Base-by-base conservation (phyloP, 2,113 vertebrate species). In the Diphyllodes magnificus region DNA sequence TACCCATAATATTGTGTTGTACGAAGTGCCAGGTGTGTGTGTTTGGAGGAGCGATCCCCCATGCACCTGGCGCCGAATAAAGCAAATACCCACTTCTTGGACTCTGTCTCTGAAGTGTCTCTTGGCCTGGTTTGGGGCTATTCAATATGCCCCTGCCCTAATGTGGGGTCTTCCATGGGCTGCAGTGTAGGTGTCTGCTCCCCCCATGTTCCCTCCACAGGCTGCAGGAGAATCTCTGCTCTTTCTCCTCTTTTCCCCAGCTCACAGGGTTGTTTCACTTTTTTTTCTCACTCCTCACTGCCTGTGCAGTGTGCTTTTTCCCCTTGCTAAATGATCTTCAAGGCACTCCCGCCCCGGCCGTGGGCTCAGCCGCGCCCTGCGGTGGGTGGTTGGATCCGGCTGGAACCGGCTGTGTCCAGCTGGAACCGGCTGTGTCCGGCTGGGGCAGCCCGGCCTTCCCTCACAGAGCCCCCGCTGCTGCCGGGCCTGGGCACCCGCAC, bases 341-440 rank as follows among this genome's bases (percentile, higher is more conserved):
- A n/a, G 25, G 44, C 0, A 4, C 2, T 10, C 2, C 7, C 0
- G 1, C 6, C 8, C 1, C 0, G 0, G n/a, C 24, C 1, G 2
- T 0, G 2, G 63, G 21, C 21, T 18, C 16, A 23, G 45, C 42
- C 0, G 0, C 0, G 2, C 11, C 19, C 49, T 18, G 24, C 0
- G 0, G 16, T 16, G 31, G 39, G 40, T 0, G 0, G 22, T 2
- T 23, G 12, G 54, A 88, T 13, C 4, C 0, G 0, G 18, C 50
- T 50, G 45, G 30, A 14, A 11, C 54, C 0, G 7, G 37, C 33
- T 59, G 33, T 35, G 23, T 14, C 47, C 23, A 23, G 11, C 27
- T 50, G 71, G 33, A 19, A 11, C 54, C 2, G 8, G 45, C 76
- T 54, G 50, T 13, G n/a, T 21, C 40, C 0, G 6, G 22, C 22